A percentile compares a stretch with the other conserved stretches of the same genome.
These are phyloP conservation scores for Leptopterna dolabrata DNA, from an alignment of 2,888 invertebrate species.

Conservation along the genomic window DNA sequence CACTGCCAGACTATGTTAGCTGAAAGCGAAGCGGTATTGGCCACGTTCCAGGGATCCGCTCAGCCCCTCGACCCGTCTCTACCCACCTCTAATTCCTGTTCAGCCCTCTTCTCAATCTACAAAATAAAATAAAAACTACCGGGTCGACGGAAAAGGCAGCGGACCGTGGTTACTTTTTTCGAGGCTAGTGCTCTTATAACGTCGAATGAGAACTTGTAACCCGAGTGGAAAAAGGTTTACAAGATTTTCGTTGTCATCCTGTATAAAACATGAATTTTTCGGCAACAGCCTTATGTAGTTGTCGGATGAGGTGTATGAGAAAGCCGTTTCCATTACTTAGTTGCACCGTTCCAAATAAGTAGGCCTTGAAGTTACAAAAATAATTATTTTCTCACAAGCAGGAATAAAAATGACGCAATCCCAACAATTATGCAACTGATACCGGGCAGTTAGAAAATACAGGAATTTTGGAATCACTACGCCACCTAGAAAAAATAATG, in stretches of 20 bases:
- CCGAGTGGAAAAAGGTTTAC: neutral
- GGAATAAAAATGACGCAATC: too few species aligned
- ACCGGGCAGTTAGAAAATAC: too few species aligned
- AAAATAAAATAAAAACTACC: neutral
- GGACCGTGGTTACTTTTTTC: neutral
- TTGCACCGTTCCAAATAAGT: too few species aligned
- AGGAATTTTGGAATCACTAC: too few species aligned
- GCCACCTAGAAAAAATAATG: too few species aligned
- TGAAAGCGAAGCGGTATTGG: neutral
- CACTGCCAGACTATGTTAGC: neutral
- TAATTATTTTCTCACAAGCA: too few species aligned
- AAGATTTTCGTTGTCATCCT: constrained; percentile 1
- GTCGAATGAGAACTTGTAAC: neutral
- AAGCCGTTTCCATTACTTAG: too few species aligned
- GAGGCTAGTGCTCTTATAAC: neutral
- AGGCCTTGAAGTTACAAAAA: too few species aligned
- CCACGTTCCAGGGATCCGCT: neutral
- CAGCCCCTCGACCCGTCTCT: neutral
- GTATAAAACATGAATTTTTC: neutral
- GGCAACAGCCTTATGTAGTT: neutral
- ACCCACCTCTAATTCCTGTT: constrained; percentile 2
- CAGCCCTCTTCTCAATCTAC: constrained; percentile 8
- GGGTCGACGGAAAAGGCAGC: neutral
- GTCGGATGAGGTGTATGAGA: too few species aligned
- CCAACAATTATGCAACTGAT: too few species aligned